Conservation (phyloP, 2,797 vertebrate species). For the Gadopsis marmoratus region DNA sequence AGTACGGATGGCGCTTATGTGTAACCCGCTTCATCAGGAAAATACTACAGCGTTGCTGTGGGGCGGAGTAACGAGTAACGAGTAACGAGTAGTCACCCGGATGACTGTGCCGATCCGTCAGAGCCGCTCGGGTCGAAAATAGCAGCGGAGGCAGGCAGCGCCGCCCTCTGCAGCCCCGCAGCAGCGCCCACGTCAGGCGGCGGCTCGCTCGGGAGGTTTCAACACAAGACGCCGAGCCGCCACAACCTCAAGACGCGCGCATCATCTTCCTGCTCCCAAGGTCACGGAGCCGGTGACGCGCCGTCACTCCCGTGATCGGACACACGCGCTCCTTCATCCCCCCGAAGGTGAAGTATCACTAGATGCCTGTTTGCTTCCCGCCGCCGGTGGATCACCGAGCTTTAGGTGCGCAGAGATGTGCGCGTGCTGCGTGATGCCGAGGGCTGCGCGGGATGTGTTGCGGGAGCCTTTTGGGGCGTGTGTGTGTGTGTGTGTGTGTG, state of each 20-base stretch:
- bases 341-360: constrained; percentile 60
- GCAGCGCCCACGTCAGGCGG: constrained; percentile 53
- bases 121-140: constrained; percentile 11
- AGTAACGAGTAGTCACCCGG: background rate
- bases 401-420: constrained; percentile 17
- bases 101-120: constrained; percentile 5
- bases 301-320: background rate
- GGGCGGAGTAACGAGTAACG: background rate
- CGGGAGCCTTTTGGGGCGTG: too few relatives aligned
- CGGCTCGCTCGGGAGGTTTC: constrained; percentile 65
- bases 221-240: constrained; percentile 26
- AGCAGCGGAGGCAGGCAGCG: constrained; percentile 44
- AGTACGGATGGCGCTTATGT: too few relatives aligned
- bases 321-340: constrained; percentile 19
- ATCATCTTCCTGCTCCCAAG: constrained; percentile 74
- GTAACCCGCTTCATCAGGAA: too few relatives aligned
- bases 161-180: constrained; percentile 65
- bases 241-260: constrained; percentile 39
- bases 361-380: background rate
- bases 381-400: constrained; percentile 4
- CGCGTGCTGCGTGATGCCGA: background rate
- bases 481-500: too few relatives aligned
- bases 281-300: constrained; percentile 57
- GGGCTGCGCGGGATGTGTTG: too few relatives aligned
- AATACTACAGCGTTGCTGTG: too few relatives aligned